Evolutionary conservation across 2,113 vertebrate species (phyloP).

Genomic region (Mirounga angustirostris): DNA sequence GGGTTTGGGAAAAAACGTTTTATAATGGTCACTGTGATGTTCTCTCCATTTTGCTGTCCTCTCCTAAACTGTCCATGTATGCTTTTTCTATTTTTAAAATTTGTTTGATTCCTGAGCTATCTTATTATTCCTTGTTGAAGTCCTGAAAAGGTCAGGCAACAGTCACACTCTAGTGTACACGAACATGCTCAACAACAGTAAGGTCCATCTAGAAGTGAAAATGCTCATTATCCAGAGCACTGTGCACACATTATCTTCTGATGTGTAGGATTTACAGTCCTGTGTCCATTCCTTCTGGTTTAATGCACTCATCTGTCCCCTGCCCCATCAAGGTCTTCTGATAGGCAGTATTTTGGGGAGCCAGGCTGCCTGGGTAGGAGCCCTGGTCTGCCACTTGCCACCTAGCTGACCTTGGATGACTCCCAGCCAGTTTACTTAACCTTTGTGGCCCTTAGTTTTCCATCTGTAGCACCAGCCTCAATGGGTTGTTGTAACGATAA

Average conservation of each 20-base stretch:
- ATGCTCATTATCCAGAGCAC: not conserved
- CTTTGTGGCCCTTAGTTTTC: not conserved
- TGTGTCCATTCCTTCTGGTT: not conserved
- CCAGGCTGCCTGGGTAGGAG: not conserved
- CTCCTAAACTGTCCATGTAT: not conserved
- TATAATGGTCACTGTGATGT: not conserved
- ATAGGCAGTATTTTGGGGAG: not conserved
- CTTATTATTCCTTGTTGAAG: not conserved
- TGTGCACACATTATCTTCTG: not conserved
- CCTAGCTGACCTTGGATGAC: not conserved
- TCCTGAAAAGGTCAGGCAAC: not conserved
- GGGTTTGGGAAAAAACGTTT: not conserved
- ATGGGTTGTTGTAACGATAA: not conserved
- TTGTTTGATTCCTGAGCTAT: not conserved
- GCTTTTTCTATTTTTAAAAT: constrained; percentile 8
- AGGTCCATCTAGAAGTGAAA: not conserved
- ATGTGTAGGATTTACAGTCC: not conserved
- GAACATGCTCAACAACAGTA: not conserved
- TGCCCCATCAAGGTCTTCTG: not conserved
- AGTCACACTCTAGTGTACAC: not conserved
- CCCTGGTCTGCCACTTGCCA: not conserved
- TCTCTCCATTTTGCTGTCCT: not conserved
- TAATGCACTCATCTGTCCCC: not conserved
- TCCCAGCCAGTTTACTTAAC: not conserved
- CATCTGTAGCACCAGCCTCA: not conserved